Evolutionary conservation across 2,113 vertebrate genomes (phyloP), one percentile per base, ranked within the genome.

Genomic region (Anoplopoma fimbria): DNA sequence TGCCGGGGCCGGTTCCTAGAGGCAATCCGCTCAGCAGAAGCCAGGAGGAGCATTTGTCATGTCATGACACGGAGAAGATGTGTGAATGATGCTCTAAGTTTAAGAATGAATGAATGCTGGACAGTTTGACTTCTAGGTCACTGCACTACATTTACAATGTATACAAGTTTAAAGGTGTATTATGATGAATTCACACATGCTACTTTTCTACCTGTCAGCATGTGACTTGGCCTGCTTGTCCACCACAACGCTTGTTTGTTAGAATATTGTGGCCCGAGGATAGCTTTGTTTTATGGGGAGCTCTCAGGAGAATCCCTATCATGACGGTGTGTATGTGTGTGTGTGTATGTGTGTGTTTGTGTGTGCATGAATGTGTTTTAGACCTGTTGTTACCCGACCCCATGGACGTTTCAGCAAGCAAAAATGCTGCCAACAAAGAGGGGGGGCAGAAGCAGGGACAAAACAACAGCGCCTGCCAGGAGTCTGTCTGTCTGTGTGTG

Each of bases 401-500:
- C 62, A 74, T 77, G 81, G 79, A 69, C 45, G 36, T 79, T 81
- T 88, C 82, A 85, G 81, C 27, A 57, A 75, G 87, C n/a, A 27
- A 84, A 82, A 89, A n/a, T n/a, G n/a, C n/a, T n/a, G n/a, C n/a
- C n/a, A n/a, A n/a, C n/a, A n/a, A n/a, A n/a, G n/a, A n/a, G n/a
- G n/a, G n/a, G n/a, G n/a, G n/a, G n/a, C n/a, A n/a, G n/a, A n/a
- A n/a, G n/a, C n/a, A n/a, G n/a, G n/a, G n/a, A n/a, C n/a, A n/a
- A 86, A 91, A 93, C 86, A 90, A 83, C 87, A 79, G 12, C 1
- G 38, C 67, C 64, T 88, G 86, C 89, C 87, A 84, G 85, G 51
- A 87, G 77, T 71, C 69, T 80, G 14, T 38, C 71, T 33, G 74
- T 34, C 64, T 42, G 55, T 38, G 67, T 74, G n/a, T 33, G 72